Evolutionary conservation across 2,888 invertebrate species (phyloP).

Genomic region (Aricia artaxerxes): DNA sequence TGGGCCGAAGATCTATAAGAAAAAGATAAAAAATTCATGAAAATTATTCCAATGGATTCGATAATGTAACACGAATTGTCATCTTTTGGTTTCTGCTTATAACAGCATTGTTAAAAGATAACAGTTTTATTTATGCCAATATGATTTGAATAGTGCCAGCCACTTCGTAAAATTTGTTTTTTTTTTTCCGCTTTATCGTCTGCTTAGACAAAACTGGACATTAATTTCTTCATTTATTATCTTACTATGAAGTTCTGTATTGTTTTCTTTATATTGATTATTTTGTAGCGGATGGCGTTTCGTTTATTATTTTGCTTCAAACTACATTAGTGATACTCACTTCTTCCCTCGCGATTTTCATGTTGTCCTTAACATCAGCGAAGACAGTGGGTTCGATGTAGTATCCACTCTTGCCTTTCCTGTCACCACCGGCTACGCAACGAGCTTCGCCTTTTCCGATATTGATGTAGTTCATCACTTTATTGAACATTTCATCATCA

Average conservation of each 20-base stretch:
- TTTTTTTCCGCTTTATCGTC: too few relatives aligned
- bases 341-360: constrained; percentile 90
- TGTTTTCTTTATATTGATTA: too few relatives aligned
- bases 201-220: too few relatives aligned
- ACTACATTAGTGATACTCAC: constrained; percentile 55
- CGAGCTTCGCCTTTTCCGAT: constrained; percentile 89
- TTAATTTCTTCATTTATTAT: too few relatives aligned
- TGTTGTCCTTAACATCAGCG: constrained; percentile 88
- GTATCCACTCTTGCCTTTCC: constrained; percentile 85
- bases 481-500: constrained; percentile 87
- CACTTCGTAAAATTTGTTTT: too few relatives aligned
- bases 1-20: constrained; percentile 91
- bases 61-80: too few relatives aligned
- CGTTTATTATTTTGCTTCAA: neutral
- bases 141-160: too few relatives aligned
- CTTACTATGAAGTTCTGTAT: too few relatives aligned
- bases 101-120: too few relatives aligned
- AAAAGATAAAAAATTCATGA: neutral
- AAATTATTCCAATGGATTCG: neutral
- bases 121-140: too few relatives aligned
- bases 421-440: constrained; percentile 88
- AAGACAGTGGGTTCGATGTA: constrained; percentile 91
- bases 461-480: constrained; percentile 87
- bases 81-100: too few relatives aligned
- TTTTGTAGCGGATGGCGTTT: neutral